Base-by-base conservation (phyloP, 1,140 invertebrate species). In the Manduca sexta region DNA sequence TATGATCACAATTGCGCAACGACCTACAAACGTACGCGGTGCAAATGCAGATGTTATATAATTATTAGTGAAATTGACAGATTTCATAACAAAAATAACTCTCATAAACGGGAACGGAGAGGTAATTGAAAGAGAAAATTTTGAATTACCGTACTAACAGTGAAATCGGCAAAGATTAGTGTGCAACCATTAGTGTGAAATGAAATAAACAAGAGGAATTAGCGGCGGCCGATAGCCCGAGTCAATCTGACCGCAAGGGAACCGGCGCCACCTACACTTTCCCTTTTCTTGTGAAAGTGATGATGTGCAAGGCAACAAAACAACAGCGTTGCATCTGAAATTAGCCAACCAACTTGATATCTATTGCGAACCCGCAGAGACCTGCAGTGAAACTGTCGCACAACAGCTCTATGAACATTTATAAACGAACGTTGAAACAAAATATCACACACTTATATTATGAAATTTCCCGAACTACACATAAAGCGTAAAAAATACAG, bases 261-360 rank as follows among this genome's bases (percentile, higher is more conserved):
- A 54, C 70, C 73, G 56, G 64, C 75, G 73, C 68, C 72, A 75
- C 52, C 44, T 17, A 56, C 51, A 74, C 81, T 84, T 83, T 83
- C 81, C 75, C 74, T 84, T 84, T 80, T 78, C 65, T 79, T 64
- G 81, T 81, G 81, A 84, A 84, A 84, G 81, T 80, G 81, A 83
- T 84, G 81, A 84, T 81, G 73, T 68, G 60, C 60, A 67, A 55
- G 70, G 60, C 63, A 80, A 80, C 77, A 69, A 70, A 74, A 70
- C 67, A 64, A 71, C 64, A 62, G 49, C 59, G 21, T 69, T 69
- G 69, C 72, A 75, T 80, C 69, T 64, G 58, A 67, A 76, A 63
- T 71, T 62, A 70, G 8, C 21, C 0, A 26, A 8, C 21, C 0
- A 5, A 26, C 4, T 5, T 26, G 8, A 26, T 26, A 26, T 26